Evolutionary conservation across 1,140 invertebrate genomes (phyloP), one percentile per base, ranked within the genome.

Genomic region (Pseudomyrmex flavicornis): DNA sequence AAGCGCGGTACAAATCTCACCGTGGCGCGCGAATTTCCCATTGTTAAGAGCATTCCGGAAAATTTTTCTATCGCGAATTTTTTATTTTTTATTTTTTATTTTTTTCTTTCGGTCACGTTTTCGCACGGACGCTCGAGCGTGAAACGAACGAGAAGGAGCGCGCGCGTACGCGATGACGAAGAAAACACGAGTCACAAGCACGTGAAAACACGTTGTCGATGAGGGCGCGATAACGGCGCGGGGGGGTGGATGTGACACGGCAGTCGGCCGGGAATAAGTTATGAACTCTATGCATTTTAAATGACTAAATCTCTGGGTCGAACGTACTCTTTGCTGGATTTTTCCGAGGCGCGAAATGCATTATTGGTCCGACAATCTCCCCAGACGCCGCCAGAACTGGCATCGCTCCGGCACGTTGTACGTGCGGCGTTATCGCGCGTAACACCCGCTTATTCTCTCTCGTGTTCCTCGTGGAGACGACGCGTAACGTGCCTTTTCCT

Each of bases 241-340:
- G 50, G 22, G 22, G 50, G 17, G 17, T 56, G 59, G 59, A 17
- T 26, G 22, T 58, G 83, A 68, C 46, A 82, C 63, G 83, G 35
- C 65, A 86, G 87, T 87, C 87, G 87, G 80, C 68, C 84, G 88
- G 84, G 90, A 92, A 92, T 92, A 92, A 92, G 91, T 92, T 91
- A 92, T 91, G 90, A 92, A 92, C 91, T 92, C 91, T 91, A 92
- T 92, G 91, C 91, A 92, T 92, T 92, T 92, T 92, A 92, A 92
- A 92, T 89, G 91, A 92, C 91, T 91, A 92, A 92, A 92, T 92
- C 90, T 92, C 90, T 91, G 90, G 80, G 85, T 91, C 85, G 87
- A 91, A 92, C 88, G 84, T 90, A 80, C 85, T 91, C 89, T 91
- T 89, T 88, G 77, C 84, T 85, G 77, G 83, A 86, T 91, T 89